These are phyloP conservation scores for Ciconia boyciana DNA, from an alignment of 2,113 vertebrate genomes.

Conservation along the genomic window DNA sequence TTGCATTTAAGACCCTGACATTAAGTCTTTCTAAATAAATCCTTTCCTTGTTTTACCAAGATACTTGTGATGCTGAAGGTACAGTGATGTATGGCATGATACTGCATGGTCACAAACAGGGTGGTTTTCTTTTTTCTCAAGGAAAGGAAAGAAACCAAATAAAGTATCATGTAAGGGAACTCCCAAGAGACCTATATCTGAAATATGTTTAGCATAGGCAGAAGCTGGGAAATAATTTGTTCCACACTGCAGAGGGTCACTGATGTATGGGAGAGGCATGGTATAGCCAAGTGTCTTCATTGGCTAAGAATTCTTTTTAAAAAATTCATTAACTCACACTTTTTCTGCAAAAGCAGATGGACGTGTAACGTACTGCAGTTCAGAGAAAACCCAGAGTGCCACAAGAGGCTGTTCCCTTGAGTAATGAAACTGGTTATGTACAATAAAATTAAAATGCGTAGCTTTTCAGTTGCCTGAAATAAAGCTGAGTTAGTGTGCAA, in stretches of 20 bases:
- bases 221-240: not conserved
- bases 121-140: not conserved
- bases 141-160: not conserved
- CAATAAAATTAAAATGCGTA: not conserved
- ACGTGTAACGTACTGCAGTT: not conserved
- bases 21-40: not conserved
- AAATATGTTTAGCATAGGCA: not conserved
- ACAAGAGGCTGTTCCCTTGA: not conserved
- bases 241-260: not conserved
- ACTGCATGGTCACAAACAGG: not conserved
- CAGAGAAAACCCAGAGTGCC: not conserved
- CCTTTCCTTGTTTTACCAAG: not conserved
- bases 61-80: not conserved
- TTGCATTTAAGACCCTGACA: not conserved
- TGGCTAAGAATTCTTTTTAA: not conserved
- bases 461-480: not conserved
- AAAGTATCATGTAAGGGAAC: not conserved
- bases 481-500: not conserved
- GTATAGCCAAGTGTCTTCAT: not conserved
- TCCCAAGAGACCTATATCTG: not conserved
- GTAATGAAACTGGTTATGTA: not conserved
- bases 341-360: not conserved
- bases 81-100: not conserved
- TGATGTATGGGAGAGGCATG: not conserved
- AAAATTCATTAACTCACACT: not conserved